Evolutionary conservation across 1,140 invertebrate species (phyloP).

Genomic region (Drosophila kepulauana): DNA sequence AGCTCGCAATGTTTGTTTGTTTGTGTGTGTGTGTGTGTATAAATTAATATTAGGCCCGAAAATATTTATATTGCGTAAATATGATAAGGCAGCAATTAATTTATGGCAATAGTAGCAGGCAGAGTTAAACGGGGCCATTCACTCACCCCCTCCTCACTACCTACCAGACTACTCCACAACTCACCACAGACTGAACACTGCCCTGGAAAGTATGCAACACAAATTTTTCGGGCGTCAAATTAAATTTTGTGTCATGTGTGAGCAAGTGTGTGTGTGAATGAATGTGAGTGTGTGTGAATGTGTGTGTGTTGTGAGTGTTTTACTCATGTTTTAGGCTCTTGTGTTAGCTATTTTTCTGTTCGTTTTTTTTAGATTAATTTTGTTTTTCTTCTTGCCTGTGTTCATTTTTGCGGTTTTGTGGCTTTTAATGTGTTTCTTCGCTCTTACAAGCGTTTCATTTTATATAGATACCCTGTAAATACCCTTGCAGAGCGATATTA

Average conservation of each 20-base stretch:
- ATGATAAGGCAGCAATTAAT: constrained; percentile 45
- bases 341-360: constrained; percentile 6
- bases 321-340: constrained; percentile 14
- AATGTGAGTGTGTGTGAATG: neutral
- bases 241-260: neutral
- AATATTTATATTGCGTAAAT: constrained; percentile 36
- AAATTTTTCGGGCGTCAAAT: constrained; percentile 1
- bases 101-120: constrained; percentile 19
- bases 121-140: neutral
- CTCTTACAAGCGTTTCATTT: constrained; percentile 4
- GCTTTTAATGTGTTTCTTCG: constrained; percentile 2
- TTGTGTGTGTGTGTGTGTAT: constrained; percentile 9
- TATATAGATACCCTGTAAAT: constrained; percentile 2
- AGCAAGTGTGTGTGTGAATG: neutral
- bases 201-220: constrained; percentile 3
- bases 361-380: constrained; percentile 7
- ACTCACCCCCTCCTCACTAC: neutral
- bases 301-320: neutral
- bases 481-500: constrained; percentile 11
- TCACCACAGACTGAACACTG: neutral
- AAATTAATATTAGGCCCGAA: constrained; percentile 31
- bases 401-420: constrained; percentile 25
- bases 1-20: neutral
- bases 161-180: neutral
- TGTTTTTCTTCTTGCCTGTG: constrained; percentile 1